Evolutionary conservation across 2,888 invertebrate genomes (phyloP).

Genomic region (Drosophila gaucha): DNA sequence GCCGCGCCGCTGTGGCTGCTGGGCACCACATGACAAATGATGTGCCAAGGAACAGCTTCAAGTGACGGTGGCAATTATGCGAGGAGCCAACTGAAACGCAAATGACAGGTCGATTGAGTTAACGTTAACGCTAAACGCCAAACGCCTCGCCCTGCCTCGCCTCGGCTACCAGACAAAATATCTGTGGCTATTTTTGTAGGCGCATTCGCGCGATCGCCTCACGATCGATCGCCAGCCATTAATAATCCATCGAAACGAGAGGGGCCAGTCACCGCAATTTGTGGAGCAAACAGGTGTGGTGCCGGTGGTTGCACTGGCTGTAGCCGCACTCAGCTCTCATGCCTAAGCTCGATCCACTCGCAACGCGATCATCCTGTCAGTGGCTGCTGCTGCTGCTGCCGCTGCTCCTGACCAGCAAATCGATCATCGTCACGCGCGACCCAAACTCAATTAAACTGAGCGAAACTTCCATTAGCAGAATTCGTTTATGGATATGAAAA

Average conservation of each 20-base stretch:
- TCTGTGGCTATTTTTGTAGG: conserved; percentile 68
- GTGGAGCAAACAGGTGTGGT: conserved; percentile 69
- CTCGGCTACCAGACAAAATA: conserved; percentile 42
- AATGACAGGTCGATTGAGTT: conserved; percentile 84
- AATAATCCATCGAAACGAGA: conserved; percentile 75
- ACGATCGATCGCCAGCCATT: conserved; percentile 81
- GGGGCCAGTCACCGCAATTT: conserved; percentile 35
- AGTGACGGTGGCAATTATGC: conserved; percentile 83
- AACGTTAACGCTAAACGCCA: conserved; percentile 83
- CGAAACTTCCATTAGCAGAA: conserved; percentile 65
- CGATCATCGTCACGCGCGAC: conserved; percentile 74
- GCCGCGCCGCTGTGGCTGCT: conserved; percentile 42
- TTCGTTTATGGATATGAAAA: conserved; percentile 60
- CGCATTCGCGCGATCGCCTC: conserved; percentile 55
- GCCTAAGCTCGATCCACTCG: conserved; percentile 14
- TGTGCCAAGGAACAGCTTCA: conserved; percentile 82
- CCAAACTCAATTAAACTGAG: conserved; percentile 61
- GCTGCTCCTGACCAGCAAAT: conserved; percentile 42
- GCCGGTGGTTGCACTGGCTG: conserved; percentile 18
- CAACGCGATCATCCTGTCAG: conserved; percentile 49
- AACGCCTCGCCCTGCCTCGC: conserved; percentile 62
- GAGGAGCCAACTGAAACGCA: conserved; percentile 74
- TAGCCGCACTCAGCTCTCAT: neutral
- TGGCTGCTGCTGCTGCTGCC: conserved; percentile 12
- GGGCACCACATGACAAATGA: conserved; percentile 79